Base-by-base conservation (phyloP, 2,888 invertebrate genomes). In the Rhingia campestris region DNA sequence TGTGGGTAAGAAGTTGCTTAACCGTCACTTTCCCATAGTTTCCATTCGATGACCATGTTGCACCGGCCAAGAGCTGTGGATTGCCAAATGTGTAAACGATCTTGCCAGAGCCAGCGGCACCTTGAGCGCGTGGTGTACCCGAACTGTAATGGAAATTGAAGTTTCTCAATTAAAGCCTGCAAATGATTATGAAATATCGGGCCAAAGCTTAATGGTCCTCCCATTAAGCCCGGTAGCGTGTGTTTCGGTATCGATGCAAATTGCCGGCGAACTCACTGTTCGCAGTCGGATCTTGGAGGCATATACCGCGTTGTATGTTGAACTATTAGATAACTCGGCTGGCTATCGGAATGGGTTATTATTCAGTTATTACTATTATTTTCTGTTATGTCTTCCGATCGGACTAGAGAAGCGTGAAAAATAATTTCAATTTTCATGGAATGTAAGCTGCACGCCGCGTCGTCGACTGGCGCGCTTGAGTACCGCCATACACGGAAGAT, bases 11-110 rank as follows among this genome's bases (percentile, higher is more conserved):
- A 53, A 93, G 90, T 89, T 93, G 93, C 32, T 90, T 89, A 49
- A 94, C 90, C 63, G 89, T 91, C 32, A 91, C 87, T 79, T 87
- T 86, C 4, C 56, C 67, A 56, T 88, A 66, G 22, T 88, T 89
- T 33, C 87, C 70, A 35, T 86, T 75, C 6, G 89, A 87, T 41
- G 88, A 87, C 91, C 92, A 92, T 4, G 87, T 87, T 41, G 88
- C 88, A 14, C 87, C 86, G 4, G 92, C 90, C 72, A 94, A 88
- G 14, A 93, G 88, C 75, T 91, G 90, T n/a, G 93, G 92, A 87
- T 93, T 92, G 1, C 94, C 94, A 88, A 92, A 94, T 3, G 93
- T 93, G 87, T 93, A 93, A 30, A 95, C 92, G 10, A 94, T 93
- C 64, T 94, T 93, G 2, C 95, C 95, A 49, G 94, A 92, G 61